A percentile compares a stretch with the other conserved stretches of the same genome.
phyloP scores from a whole-genome alignment of 2,888 invertebrate species.

The Tetragonula carbonaria region DNA sequence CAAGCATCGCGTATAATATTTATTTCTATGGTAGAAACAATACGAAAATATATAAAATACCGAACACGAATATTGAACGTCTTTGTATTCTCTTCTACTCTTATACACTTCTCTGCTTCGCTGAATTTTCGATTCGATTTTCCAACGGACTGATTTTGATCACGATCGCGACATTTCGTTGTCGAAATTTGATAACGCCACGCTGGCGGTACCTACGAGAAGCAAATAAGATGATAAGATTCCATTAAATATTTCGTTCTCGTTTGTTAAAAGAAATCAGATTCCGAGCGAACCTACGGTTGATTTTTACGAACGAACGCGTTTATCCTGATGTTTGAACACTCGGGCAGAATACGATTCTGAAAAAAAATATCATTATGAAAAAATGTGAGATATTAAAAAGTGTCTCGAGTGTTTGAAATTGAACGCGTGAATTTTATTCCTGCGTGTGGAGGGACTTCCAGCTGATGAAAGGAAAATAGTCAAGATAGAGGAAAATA shows the following conservation, averaged over 20 bases:
- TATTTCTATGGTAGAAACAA: no score
- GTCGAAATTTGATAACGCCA: not conserved
- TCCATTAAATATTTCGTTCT: no score
- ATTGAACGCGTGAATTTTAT: not conserved
- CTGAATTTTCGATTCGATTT: not conserved
- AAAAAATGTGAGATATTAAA: not conserved
- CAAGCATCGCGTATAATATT: no score
- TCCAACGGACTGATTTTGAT: not conserved
- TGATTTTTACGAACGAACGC: not conserved
- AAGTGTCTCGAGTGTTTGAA: not conserved
- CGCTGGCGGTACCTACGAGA: not conserved
- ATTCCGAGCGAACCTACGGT: not conserved
- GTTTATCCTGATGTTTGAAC: no score
- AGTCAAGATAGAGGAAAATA: not conserved
- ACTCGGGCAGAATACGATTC: no score
- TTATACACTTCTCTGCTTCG: not conserved
- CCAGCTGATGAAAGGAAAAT: not conserved
- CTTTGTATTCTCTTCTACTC: no score
- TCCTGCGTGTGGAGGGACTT: not conserved
- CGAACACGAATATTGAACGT: no score
- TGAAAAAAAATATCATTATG: not conserved
- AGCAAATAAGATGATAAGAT: not conserved
- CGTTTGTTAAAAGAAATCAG: not conserved
- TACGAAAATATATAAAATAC: no score
- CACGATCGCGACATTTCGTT: not conserved